These are phyloP conservation scores for Lacerta agilis DNA, from an alignment of 2,797 vertebrate genomes.

Conservation along the genomic window DNA sequence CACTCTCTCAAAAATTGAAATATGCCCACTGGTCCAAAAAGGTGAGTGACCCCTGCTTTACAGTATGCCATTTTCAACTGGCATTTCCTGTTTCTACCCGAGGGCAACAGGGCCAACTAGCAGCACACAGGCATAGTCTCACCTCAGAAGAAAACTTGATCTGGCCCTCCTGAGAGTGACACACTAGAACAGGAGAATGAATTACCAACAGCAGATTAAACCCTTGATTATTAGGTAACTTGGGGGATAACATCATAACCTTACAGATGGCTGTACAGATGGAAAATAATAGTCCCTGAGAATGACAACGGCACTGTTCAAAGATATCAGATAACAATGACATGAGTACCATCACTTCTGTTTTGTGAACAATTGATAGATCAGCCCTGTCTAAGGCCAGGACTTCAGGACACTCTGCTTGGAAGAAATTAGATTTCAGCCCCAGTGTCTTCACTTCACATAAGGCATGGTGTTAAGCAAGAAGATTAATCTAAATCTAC, in stretches of 20 bases:
- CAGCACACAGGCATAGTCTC: not conserved
- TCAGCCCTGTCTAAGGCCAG: not conserved
- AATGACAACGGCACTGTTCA: too few species aligned
- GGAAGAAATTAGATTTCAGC: constrained; percentile 1
- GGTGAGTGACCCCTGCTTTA: not conserved
- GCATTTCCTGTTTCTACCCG: not conserved
- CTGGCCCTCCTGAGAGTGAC: not conserved
- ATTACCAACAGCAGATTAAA: not conserved
- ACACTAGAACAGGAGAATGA: not conserved
- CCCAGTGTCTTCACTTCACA: not conserved
- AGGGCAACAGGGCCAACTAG: not conserved
- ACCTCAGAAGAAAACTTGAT: not conserved
- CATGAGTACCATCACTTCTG: not conserved
- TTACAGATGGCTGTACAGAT: not conserved
- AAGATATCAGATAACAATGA: not conserved
- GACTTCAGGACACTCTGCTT: not conserved
- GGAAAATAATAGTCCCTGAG: not conserved
- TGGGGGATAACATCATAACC: not conserved
- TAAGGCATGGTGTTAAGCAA: constrained; percentile 11
- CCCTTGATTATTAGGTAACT: not conserved
- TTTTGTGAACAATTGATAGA: not conserved
- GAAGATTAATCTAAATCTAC: constrained; percentile 21
- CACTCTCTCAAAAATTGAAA: too few species aligned
- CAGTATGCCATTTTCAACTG: not conserved
- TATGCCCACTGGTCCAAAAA: too few species aligned